Evolutionary conservation across 2,797 vertebrate genomes (phyloP), one percentile per base, ranked within the genome.

Genomic region (Spinibarbus caldwelli): DNA sequence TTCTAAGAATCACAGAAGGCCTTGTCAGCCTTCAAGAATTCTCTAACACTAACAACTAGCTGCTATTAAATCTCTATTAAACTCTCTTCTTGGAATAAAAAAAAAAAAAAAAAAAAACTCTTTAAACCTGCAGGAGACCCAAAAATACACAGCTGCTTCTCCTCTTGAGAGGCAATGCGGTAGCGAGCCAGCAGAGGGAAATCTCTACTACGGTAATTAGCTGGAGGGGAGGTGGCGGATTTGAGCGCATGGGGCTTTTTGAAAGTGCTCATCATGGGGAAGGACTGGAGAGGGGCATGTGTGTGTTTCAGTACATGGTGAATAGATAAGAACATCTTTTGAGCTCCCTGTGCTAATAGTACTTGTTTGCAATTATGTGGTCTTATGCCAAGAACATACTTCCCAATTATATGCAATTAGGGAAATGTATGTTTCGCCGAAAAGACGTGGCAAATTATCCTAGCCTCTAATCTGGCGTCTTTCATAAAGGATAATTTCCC

Each of bases 361-460:
- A 78, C 89, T 91, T 90, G 90, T 90, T 91, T 71, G 92, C 93
- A 95, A 95, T 95, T 95, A 94, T 86, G 88, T 92, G 88, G 87
- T n/a, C 91, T 92, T 93, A 91, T 68, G 92, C 93, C 90, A 92
- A 93, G 91, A 94, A 95, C 91, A 93, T 93, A 91, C 93, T 92
- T 94, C 91, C 93, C 94, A 94, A 95, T 95, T 94, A 95, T 91
- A 91, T 89, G 93, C 94, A 95, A 95, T 95, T 94, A 95, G 94
- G 92, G 91, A 93, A 94, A 94, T 93, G 93, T 93, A 93, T 92
- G 92, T 94, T 94, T 93, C 93, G 91, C 88, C 91, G 90, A 93
- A 93, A 90, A 88, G 90, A 87, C 88, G 34, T 86, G 72, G 90
- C 91, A 93, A 95, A 94, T 95, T 93, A 95, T 92, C 91, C 91